These are phyloP conservation scores for Sphaeramia orbicularis DNA, from an alignment of 2,797 vertebrate genomes.

Conservation along the genomic window DNA sequence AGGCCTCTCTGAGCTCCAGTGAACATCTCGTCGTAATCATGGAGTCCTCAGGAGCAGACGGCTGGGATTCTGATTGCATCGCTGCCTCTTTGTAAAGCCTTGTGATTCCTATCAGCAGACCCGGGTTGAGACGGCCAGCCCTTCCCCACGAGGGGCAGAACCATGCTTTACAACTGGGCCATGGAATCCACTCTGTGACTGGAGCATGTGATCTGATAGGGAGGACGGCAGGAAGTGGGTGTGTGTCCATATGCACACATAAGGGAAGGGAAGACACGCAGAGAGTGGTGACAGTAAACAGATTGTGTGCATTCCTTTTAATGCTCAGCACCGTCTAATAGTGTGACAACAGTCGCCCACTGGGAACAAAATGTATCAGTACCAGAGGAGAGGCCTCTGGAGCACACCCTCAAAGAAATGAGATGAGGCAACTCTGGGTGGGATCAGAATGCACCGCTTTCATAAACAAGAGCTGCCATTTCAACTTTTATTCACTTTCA, in stretches of 20 bases:
- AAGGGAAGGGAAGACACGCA: conserved; percentile 24
- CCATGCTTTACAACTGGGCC: conserved; percentile 58
- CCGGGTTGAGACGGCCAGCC: conserved; percentile 40
- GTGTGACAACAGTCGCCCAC: conserved; percentile 34
- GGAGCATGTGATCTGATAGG: conserved; percentile 61
- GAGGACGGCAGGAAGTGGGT: conserved; percentile 38
- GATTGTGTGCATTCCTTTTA: conserved; percentile 62
- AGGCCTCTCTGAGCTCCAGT: not conserved
- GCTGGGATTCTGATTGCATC: conserved; percentile 43
- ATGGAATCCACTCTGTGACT: conserved; percentile 53
- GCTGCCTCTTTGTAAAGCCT: conserved; percentile 54
- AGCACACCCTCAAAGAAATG: conserved; percentile 33
- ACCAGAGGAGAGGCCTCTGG: not conserved
- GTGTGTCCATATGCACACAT: conserved; percentile 10
- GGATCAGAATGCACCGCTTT: conserved; percentile 3
- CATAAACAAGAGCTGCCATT: conserved; percentile 2
- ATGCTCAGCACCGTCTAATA: conserved; percentile 32
- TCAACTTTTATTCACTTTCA: conserved; percentile 19
- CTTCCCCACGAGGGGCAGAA: conserved; percentile 60
- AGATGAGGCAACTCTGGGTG: conserved; percentile 51
- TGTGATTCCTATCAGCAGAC: conserved; percentile 77
- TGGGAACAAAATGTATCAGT: conserved; percentile 27
- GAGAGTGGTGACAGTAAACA: conserved; percentile 57
- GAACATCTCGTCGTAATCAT: not conserved
- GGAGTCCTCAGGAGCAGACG: conserved; percentile 9